Conservation (phyloP, 2,797 vertebrate species). For the Babyrousa celebensis region DNA sequence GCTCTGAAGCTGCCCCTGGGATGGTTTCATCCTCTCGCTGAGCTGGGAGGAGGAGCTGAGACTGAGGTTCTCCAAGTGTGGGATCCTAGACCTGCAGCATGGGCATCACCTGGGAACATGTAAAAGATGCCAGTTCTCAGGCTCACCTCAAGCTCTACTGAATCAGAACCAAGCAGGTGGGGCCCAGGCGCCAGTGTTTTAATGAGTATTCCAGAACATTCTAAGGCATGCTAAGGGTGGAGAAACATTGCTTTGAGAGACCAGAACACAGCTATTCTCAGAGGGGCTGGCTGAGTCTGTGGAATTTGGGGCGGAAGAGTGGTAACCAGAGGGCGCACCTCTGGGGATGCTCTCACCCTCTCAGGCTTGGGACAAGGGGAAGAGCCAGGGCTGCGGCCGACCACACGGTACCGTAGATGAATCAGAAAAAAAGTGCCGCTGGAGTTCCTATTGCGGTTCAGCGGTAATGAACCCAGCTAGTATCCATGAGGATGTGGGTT, state of each 20-base stretch:
- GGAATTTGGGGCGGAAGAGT: neutral
- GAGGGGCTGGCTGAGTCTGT: neutral
- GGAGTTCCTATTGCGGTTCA: too few relatives aligned
- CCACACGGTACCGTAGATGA: fast-evolving
- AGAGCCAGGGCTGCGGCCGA: neutral
- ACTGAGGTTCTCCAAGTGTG: neutral
- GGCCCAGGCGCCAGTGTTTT: neutral
- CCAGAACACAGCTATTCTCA: neutral
- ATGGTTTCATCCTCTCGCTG: neutral
- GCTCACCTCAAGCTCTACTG: neutral
- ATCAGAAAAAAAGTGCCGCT: too few relatives aligned
- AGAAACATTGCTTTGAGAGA: neutral
- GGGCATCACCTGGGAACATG: neutral
- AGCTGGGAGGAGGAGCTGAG: neutral
- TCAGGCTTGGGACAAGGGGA: neutral
- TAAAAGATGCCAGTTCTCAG: neutral
- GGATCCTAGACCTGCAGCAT: neutral
- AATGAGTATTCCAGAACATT: neutral
- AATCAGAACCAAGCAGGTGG: neutral
- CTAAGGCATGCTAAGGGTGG: neutral
- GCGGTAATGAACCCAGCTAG: too few relatives aligned
- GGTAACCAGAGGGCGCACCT: neutral
- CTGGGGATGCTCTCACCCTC: neutral
- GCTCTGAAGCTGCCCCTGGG: neutral
- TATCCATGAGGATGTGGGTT: too few relatives aligned